phyloP scores from a whole-genome alignment of 2,888 invertebrate genomes.

The Conops quadrifasciatus region DNA sequence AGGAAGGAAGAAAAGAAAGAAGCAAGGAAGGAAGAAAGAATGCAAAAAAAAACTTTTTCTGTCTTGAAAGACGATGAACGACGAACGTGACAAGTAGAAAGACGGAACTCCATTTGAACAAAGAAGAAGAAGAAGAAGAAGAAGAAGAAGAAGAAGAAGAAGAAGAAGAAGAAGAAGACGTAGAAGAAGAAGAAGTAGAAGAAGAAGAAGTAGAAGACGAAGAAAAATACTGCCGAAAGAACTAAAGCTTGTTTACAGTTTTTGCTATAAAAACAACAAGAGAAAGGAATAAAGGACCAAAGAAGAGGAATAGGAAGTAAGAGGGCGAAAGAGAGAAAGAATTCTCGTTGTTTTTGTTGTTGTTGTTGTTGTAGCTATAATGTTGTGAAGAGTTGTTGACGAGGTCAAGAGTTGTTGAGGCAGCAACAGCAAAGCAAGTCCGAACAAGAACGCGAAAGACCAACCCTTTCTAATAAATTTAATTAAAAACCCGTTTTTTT shows the following conservation, averaged over 20 bases:
- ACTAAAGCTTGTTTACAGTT: no score
- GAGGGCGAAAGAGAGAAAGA: no score
- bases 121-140: neutral
- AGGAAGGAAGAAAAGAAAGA: neutral
- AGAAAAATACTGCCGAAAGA: no score
- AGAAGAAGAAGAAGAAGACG: neutral
- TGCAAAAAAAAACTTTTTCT: neutral
- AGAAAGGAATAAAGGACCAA: no score
- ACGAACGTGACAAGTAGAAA: neutral
- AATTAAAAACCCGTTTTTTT: no score
- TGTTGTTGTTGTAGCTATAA: neutral
- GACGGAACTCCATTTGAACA: constrained; percentile 10
- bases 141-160: neutral
- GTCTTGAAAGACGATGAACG: no score
- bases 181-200: neutral
- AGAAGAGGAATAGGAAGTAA: no score
- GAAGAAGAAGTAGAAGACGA: neutral
- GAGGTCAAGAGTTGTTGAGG: no score
- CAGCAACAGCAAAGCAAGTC: no score
- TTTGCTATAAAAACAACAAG: no score
- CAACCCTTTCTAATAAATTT: no score
- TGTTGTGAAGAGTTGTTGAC: neutral
- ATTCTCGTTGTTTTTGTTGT: constrained; percentile 8
- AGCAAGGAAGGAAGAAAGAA: neutral
- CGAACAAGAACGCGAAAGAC: no score